Evolutionary conservation across 2,888 invertebrate genomes (phyloP).

Genomic region (Aphrophora alni): DNA sequence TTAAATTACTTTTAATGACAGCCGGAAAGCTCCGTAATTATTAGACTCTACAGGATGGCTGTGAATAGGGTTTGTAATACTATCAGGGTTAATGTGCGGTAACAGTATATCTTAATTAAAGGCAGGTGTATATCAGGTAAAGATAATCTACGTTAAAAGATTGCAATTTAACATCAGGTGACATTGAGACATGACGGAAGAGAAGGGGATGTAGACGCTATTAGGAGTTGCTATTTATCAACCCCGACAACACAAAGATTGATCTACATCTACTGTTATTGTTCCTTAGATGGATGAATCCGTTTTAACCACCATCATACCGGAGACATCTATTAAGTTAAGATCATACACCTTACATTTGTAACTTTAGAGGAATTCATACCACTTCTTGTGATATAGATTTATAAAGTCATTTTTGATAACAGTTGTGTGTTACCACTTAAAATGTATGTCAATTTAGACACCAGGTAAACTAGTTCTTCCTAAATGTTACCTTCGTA

Average conservation of each 20-base stretch:
- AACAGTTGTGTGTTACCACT: too few species aligned
- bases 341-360: neutral
- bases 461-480: too few species aligned
- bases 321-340: neutral
- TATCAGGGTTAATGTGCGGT: too few species aligned
- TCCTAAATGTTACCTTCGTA: too few species aligned
- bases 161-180: neutral
- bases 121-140: neutral
- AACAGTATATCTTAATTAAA: neutral
- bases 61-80: too few species aligned
- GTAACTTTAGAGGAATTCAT: too few species aligned
- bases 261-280: neutral
- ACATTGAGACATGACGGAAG: neutral
- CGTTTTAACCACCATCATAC: neutral
- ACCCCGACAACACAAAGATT: neutral
- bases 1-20: too few species aligned
- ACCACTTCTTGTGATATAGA: too few species aligned
- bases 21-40: too few species aligned
- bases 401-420: too few species aligned
- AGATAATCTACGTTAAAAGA: neutral
- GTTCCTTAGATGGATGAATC: neutral
- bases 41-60: too few species aligned
- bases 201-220: neutral
- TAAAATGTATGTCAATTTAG: too few species aligned
- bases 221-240: neutral